Evolutionary conservation across 2,797 vertebrate genomes (phyloP).

Genomic region (Lindbergichthys nudifrons): DNA sequence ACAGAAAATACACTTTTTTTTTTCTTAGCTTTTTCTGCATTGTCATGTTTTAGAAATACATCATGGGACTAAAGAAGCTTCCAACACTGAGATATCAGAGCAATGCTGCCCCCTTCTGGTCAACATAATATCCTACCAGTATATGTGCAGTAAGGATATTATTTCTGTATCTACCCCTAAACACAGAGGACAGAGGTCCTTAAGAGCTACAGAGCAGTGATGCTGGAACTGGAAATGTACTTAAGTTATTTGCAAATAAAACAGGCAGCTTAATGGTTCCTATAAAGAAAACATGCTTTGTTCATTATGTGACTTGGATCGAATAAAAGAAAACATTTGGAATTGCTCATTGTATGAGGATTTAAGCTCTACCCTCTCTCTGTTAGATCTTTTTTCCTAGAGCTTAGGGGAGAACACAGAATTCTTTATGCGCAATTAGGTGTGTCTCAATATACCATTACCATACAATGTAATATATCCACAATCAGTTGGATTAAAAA

Average conservation of each 20-base stretch:
- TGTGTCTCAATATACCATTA: too few relatives aligned
- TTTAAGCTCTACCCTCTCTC: neutral
- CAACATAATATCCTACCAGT: neutral
- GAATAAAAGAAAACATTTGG: neutral
- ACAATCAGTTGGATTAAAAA: too few relatives aligned
- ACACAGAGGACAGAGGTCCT: neutral
- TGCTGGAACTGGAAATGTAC: neutral
- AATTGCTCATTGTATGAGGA: neutral
- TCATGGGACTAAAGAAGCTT: neutral
- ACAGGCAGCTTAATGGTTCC: neutral
- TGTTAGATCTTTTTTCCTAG: neutral
- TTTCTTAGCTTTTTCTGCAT: neutral
- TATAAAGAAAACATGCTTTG: neutral
- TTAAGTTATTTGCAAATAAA: neutral
- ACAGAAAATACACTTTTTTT: neutral
- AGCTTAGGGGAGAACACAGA: neutral
- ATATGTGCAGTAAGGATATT: neutral
- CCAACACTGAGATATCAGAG: neutral
- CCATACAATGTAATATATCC: too few relatives aligned
- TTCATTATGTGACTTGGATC: neutral
- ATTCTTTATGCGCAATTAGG: neutral
- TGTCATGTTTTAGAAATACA: neutral
- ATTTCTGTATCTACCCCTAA: neutral
- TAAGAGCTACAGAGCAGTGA: neutral
- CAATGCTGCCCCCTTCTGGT: slow-evolving; percentile 75